Evolutionary conservation across 1,140 invertebrate genomes (phyloP), one percentile per base, ranked within the genome.

Genomic region (Drosophila elegans): DNA sequence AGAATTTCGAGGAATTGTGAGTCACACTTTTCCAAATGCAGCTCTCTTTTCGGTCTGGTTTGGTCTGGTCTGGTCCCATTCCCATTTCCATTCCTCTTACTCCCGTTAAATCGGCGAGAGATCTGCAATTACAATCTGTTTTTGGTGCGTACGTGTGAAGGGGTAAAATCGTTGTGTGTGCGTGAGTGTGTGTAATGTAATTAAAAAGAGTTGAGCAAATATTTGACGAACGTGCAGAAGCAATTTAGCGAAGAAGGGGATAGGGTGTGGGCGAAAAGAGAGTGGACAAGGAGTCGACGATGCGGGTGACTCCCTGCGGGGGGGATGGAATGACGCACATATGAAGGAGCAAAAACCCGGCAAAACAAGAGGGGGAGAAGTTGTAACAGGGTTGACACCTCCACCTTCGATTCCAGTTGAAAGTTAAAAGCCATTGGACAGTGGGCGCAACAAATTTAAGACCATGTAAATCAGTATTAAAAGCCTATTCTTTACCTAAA

Each of bases 141-240:
- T 56, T 34, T 13, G 60, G 38, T 10, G 21, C 10, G 51, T 27
- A 25, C 38, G 63, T 38, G 68, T 44, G 63, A 32, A 77, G 67
- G 74, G 64, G 73, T 80, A 61, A 72, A 79, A 29, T 46, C 39
- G 55, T 45, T 44, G 57, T 39, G 45, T 44, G 45, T 64, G 46
- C 52, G 48, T 71, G 49, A 46, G 46, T 52, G 44, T 62, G 25
- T 60, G 68, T 73, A 90, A 90, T 90, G 86, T 81, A 90, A 90
- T 90, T 90, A 90, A 90, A 90, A 90, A 85, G 85, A 90, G 80
- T 85, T 91, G 72, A 77, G 69, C 84, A 91, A 91, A 91, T 91
- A 91, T 91, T 91, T 91, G 80, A 90, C 69, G 84, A 90, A 91
- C 89, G 89, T 91, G 89, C 82, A 80, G 79, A 66, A 80, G 75